Percentiles rank a stretch among this genome's conserved stretches.
These are phyloP conservation scores for Benitochromis conjunctus DNA, from an alignment of 2,113 vertebrate species.

Conservation along the genomic window DNA sequence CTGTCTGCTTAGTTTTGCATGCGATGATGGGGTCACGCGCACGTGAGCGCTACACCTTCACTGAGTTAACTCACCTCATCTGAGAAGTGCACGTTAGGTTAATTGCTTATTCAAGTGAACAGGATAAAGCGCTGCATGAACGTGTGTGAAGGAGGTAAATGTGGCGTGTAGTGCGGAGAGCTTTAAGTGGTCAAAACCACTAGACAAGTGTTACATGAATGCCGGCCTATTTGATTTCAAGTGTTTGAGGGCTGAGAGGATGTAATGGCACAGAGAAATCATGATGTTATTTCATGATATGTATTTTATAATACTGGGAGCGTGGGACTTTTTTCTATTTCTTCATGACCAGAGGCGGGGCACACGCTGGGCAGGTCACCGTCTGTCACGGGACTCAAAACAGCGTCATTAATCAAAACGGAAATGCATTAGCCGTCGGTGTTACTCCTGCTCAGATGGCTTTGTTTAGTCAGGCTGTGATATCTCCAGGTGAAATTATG, in stretches of 20 bases:
- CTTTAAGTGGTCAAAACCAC: neutral
- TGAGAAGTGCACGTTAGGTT: neutral
- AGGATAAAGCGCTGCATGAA: neutral
- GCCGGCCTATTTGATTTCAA: neutral
- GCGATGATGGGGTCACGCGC: fast-evolving
- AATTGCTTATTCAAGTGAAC: neutral
- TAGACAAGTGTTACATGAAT: neutral
- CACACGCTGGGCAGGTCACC: neutral
- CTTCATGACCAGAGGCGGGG: neutral
- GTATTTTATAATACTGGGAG: neutral
- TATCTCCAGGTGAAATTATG: neutral
- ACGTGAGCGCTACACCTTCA: fast-evolving
- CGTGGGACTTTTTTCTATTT: neutral
- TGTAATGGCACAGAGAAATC: neutral
- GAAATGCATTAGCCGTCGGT: neutral
- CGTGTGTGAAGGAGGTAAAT: neutral
- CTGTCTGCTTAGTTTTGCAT: neutral
- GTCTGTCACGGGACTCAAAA: too few relatives aligned
- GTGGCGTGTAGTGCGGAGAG: neutral
- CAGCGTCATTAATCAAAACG: too few relatives aligned
- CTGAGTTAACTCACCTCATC: neutral
- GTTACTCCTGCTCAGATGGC: too few relatives aligned
- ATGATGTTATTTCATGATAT: neutral
- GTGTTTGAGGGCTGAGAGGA: neutral
- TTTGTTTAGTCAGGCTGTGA: neutral